Evolutionary conservation across 2,113 vertebrate genomes (phyloP).

Genomic region (Brienomyrus longianalis): DNA sequence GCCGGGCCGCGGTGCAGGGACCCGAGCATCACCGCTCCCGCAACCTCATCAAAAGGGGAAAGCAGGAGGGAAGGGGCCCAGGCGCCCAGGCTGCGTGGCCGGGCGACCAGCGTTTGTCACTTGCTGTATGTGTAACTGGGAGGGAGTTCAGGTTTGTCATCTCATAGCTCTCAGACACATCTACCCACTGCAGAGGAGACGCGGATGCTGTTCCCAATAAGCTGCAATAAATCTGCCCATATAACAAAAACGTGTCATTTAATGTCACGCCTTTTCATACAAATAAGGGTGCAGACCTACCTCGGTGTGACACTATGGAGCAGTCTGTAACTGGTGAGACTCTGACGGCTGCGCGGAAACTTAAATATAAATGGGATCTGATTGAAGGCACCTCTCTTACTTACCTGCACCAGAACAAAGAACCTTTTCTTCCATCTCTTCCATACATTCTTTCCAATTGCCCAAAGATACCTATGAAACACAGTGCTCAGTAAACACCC

Average conservation of each 20-base stretch:
- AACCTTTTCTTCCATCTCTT: constrained; percentile 99
- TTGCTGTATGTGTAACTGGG: constrained; percentile 61
- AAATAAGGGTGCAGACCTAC: background rate
- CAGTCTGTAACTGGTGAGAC: background rate
- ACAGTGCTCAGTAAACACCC: constrained; percentile 2
- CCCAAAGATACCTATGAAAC: constrained; percentile 83
- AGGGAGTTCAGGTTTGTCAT: constrained; percentile 65
- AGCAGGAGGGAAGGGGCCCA: background rate
- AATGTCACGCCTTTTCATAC: background rate
- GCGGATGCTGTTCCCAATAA: constrained; percentile 20
- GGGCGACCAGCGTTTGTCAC: constrained; percentile 64
- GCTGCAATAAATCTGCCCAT: constrained; percentile 50
- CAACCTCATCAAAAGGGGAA: background rate
- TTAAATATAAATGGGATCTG: background rate
- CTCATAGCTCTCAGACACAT: constrained; percentile 64
- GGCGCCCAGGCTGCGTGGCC: constrained; percentile 27
- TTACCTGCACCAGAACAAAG: constrained; percentile 95
- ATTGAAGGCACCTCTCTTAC: constrained; percentile 32
- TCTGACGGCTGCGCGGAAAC: background rate
- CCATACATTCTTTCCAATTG: constrained; percentile 97
- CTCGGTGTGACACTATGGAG: no score
- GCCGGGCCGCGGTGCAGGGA: no score
- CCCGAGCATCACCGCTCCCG: background rate
- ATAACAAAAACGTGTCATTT: constrained; percentile 20
- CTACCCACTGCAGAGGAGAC: constrained; percentile 47